A percentile compares a stretch with the other conserved stretches of the same genome.
phyloP scores from a whole-genome alignment of 2,888 invertebrate species.

The Aradus depressus region DNA sequence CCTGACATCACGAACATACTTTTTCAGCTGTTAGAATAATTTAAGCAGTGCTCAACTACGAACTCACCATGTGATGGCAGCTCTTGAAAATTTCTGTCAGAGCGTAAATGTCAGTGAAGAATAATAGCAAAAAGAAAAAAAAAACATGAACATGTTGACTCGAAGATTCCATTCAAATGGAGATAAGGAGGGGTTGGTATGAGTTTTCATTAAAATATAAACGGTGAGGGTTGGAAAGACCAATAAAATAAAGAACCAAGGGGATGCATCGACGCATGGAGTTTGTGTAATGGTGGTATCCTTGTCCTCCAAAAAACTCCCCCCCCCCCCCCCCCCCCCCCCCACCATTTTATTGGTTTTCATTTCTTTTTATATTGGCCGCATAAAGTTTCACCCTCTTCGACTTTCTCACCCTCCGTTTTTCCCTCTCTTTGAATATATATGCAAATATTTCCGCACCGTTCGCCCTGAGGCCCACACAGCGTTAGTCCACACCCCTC shows the following conservation, averaged over 20 bases:
- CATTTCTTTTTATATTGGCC: conserved; percentile 30
- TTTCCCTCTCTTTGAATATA: conserved; percentile 23
- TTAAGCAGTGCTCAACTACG: too few relatives aligned
- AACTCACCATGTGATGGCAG: too few relatives aligned
- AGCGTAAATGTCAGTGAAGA: too few relatives aligned
- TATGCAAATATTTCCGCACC: conserved; percentile 28
- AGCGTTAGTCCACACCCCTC: not conserved
- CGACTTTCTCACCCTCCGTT: conserved; percentile 13
- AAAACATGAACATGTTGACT: conserved; percentile 1
- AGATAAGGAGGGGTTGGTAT: conserved; percentile 16
- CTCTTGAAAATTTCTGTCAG: too few relatives aligned
- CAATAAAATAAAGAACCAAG: not conserved
- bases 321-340: conserved; percentile 5
- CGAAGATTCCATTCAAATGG: conserved; percentile 13
- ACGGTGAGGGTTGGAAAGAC: conserved; percentile 3
- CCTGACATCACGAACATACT: too few relatives aligned
- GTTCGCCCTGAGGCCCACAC: conserved; percentile 4
- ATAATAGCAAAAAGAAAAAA: conserved; percentile 5
- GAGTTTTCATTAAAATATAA: conserved; percentile 22
- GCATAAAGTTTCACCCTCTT: conserved; percentile 24
- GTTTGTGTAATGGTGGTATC: conserved; percentile 13
- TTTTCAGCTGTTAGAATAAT: too few relatives aligned
- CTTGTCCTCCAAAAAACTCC: not conserved
- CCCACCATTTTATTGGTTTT: conserved; percentile 28
- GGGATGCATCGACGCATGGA: conserved; percentile 1